phyloP scores from a whole-genome alignment of 2,888 invertebrate genomes.

The Sphecodes monilicornis region DNA sequence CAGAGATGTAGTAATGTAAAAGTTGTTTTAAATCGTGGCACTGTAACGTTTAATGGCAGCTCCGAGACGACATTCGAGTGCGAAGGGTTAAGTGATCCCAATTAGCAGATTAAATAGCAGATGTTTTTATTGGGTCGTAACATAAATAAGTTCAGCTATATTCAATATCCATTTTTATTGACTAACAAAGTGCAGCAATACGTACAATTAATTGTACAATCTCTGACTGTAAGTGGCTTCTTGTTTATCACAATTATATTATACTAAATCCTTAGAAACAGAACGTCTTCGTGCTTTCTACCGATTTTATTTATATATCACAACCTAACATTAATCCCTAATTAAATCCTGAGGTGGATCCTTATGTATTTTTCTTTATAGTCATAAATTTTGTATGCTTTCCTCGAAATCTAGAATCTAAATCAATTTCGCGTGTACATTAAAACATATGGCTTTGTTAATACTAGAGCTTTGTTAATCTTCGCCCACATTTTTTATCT shows the following conservation, averaged over 20 bases:
- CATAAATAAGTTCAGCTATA: background rate
- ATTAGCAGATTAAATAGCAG: background rate
- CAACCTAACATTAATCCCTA: too few species aligned
- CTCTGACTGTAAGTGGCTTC: background rate
- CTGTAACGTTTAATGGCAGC: background rate
- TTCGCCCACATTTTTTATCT: too few species aligned
- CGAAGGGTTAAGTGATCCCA: background rate
- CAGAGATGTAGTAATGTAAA: background rate
- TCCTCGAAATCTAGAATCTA: too few species aligned
- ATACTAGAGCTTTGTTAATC: too few species aligned
- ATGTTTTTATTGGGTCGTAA: constrained; percentile 5
- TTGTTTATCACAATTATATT: background rate
- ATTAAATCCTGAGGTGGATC: too few species aligned
- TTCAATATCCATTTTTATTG: background rate
- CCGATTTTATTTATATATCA: background rate
- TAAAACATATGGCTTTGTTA: too few species aligned
- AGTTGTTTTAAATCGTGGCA: background rate
- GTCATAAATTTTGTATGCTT: too few species aligned
- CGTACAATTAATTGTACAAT: background rate
- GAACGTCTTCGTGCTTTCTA: background rate
- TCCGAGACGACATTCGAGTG: background rate
- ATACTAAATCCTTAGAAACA: background rate
- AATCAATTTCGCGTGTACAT: too few species aligned
- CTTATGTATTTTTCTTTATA: too few species aligned
- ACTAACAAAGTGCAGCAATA: background rate